Base-by-base conservation (phyloP, 1,140 invertebrate genomes). In the Sitodiplosis mosellana region DNA sequence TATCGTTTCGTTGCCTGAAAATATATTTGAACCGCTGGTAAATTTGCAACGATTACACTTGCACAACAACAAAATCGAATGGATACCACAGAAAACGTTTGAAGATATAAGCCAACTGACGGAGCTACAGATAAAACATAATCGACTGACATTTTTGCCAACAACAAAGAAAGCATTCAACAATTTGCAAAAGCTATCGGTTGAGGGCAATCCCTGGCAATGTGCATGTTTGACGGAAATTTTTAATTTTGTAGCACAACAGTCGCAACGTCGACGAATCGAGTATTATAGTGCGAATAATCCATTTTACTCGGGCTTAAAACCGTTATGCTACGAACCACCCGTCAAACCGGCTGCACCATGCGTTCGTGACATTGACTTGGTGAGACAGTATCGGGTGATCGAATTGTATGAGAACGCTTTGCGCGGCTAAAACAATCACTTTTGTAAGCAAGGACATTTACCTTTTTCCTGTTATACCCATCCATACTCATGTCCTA, bases 201-300 rank as follows among this genome's bases (percentile, higher is more conserved):
- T 43, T 2, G 41, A 43, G 20, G 41, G 41, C 4, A 43, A 43
- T 43, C 41, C 41, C 4, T 43, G 41, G 41, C 41, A 43, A 43
- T 43, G 41, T 14, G 3, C 15, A 18, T 43, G 41, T 14, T 7
- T 43, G 5, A 4, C 12, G 11, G 41, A 43, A 18, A 43, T 43
- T 6, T 43, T 40, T 27, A 10, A 27, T 27, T 27, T 10, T 5
- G 10, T 27, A 5, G 3, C 10, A 27, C 27, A 27, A 10, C 27
- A 27, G 10, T 5, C 27, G 27, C 27, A 27, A 27, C 27, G 10
- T 27, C 27, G 27, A 10, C 10, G 10, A 3, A 27, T 27, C 27
- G 27, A 27, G 10, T 27, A 5, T 27, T 27, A 5, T 10, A 27
- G 10, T 27, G 27, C 4, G 4, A 10, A 3, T 5, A 27, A 27